phyloP scores from a whole-genome alignment of 2,888 invertebrate species.

The Drosophila longiperda region DNA sequence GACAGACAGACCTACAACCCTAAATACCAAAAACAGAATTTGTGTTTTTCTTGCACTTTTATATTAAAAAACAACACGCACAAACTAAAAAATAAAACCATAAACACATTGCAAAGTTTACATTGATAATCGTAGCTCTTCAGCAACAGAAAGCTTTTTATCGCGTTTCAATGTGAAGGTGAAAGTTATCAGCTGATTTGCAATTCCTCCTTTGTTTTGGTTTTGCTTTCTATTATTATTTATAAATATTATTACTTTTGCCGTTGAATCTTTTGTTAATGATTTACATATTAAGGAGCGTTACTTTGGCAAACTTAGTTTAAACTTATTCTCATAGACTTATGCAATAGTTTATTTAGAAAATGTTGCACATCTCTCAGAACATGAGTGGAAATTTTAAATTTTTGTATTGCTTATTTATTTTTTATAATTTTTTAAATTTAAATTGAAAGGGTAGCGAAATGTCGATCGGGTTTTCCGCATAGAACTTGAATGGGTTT shows the following conservation, averaged over 20 bases:
- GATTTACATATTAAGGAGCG: background rate
- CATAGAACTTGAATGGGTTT: background rate
- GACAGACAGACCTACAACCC: conserved; percentile 1
- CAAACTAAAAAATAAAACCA: background rate
- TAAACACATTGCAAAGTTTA: conserved; percentile 9
- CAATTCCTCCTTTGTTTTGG: conserved; percentile 27
- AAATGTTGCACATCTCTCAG: background rate
- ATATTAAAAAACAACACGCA: background rate
- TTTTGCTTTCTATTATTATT: background rate
- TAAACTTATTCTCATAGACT: background rate
- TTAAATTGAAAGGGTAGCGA: background rate
- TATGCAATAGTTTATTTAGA: background rate
- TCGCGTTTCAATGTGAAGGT: conserved; percentile 71
- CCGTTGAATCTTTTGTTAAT: background rate
- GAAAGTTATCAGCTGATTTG: conserved; percentile 72
- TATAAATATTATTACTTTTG: conserved; percentile 24
- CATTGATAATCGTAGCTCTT: conserved; percentile 23
- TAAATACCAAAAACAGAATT: conserved; percentile 30
- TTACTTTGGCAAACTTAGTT: background rate
- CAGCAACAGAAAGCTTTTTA: conserved; percentile 25
- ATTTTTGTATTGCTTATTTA: background rate
- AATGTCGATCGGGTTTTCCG: background rate
- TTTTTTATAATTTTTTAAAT: background rate
- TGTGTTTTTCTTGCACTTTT: conserved; percentile 3
- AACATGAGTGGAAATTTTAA: background rate